A percentile compares a stretch with the other conserved stretches of the same genome.
These are phyloP conservation scores for Mormyrus hasselquistii DNA, from an alignment of 2,797 vertebrate genomes.

Conservation along the genomic window DNA sequence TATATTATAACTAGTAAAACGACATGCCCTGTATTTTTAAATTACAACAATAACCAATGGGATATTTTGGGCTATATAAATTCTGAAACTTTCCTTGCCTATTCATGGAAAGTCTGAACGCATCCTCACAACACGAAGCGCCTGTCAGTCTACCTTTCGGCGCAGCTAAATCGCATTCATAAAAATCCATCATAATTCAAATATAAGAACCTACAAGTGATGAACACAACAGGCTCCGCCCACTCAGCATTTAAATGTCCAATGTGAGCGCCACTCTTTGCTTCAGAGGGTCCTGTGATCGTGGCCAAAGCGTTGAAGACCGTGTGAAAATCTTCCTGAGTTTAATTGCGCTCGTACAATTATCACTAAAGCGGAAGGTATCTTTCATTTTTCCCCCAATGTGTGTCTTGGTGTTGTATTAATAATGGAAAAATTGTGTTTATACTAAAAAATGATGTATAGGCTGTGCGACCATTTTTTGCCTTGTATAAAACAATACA, in stretches of 20 bases:
- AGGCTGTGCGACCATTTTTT: neutral
- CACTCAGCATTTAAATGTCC: conserved; percentile 62
- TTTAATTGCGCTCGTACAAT: neutral
- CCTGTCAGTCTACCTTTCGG: neutral
- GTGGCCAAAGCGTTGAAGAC: conserved; percentile 42
- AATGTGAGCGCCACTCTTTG: conserved; percentile 43
- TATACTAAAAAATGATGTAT: neutral
- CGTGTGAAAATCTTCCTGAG: conserved; percentile 16
- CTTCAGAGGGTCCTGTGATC: conserved; percentile 41
- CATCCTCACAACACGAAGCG: neutral
- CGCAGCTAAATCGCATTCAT: neutral
- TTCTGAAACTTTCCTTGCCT: neutral
- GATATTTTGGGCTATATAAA: neutral
- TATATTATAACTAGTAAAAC: neutral
- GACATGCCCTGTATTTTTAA: neutral
- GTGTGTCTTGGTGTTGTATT: neutral
- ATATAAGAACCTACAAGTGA: neutral
- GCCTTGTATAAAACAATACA: neutral
- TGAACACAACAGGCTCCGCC: conserved; percentile 46
- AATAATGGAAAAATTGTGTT: neutral
- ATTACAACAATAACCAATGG: neutral
- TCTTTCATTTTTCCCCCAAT: neutral
- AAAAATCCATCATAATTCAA: neutral
- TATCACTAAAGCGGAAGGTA: conserved; percentile 9
- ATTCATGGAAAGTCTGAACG: neutral